Conservation (phyloP, 2,888 invertebrate genomes). For the Sminthurinus aureus region DNA sequence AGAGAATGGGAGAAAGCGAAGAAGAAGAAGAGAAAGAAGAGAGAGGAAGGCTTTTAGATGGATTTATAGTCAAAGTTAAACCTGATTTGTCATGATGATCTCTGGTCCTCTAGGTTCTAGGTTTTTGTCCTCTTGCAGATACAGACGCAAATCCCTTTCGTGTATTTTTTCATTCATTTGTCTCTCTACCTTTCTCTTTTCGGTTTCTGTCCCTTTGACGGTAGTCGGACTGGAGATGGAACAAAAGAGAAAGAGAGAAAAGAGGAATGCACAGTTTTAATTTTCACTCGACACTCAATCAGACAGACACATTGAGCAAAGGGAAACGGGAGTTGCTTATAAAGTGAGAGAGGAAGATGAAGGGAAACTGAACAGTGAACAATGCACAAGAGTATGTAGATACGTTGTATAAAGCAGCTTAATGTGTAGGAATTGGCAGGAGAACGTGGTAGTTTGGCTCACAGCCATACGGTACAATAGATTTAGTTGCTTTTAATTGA, state of each 20-base stretch:
- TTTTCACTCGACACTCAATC: slow-evolving; percentile 8
- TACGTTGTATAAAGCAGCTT: not conserved
- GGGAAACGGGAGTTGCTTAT: not conserved
- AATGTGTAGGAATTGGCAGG: slow-evolving; percentile 9
- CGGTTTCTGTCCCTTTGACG: not conserved
- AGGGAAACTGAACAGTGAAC: not conserved
- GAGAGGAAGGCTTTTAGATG: not conserved
- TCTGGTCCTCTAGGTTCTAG: not conserved
- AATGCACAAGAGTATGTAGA: not conserved
- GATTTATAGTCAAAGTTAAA: too few species aligned
- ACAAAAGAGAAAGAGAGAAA: slow-evolving; percentile 6
- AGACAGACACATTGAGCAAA: not conserved
- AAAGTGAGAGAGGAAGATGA: not conserved
- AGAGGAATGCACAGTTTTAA: not conserved
- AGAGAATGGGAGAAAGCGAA: not conserved
- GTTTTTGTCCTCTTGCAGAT: not conserved
- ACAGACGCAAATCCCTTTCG: not conserved
- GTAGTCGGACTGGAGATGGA: not conserved
- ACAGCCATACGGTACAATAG: slow-evolving; percentile 1
- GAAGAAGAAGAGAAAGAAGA: not conserved
- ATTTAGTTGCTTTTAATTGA: slow-evolving; percentile 6
- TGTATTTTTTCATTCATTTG: not conserved
- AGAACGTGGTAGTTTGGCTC: not conserved
- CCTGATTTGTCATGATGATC: not conserved
- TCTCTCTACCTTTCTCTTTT: not conserved